phyloP scores from a whole-genome alignment of 2,113 vertebrate genomes.

The Strix aluco region DNA sequence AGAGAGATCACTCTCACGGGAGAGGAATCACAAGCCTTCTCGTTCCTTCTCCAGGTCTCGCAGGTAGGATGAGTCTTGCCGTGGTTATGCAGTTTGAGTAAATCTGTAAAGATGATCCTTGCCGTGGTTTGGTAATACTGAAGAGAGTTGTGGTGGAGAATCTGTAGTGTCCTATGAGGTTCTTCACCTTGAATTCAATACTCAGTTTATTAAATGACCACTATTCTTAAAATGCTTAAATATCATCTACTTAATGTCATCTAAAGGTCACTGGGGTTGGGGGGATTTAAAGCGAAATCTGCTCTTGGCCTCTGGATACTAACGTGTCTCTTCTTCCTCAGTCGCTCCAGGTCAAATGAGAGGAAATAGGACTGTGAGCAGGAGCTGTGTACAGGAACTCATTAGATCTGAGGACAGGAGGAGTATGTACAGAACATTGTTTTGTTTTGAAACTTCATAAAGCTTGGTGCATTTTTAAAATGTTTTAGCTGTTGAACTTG shows the following conservation, averaged over 20 bases:
- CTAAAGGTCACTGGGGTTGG: background rate
- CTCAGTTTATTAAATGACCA: background rate
- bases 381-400: slow-evolving; percentile 83
- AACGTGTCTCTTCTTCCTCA: slow-evolving; percentile 46
- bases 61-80: slow-evolving; percentile 73
- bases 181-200: background rate
- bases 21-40: slow-evolving; percentile 93
- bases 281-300: background rate
- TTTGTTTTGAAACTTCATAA: slow-evolving; percentile 82
- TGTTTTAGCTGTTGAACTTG: slow-evolving; percentile 80
- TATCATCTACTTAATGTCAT: background rate
- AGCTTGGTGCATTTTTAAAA: slow-evolving; percentile 83
- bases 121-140: background rate
- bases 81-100: background rate
- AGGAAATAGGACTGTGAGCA: slow-evolving; percentile 83
- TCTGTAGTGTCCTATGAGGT: accelerated
- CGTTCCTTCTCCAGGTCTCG: slow-evolving; percentile 94
- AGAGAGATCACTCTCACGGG: slow-evolving; percentile 92
- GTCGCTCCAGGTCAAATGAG: slow-evolving; percentile 92
- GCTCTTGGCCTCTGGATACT: background rate
- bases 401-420: slow-evolving; percentile 69
- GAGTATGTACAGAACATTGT: slow-evolving; percentile 84
- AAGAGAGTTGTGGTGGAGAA: background rate
- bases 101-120: accelerated
- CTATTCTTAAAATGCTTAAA: background rate